Conservation (phyloP, 2,888 invertebrate genomes). For the Galerucella pusilla region DNA sequence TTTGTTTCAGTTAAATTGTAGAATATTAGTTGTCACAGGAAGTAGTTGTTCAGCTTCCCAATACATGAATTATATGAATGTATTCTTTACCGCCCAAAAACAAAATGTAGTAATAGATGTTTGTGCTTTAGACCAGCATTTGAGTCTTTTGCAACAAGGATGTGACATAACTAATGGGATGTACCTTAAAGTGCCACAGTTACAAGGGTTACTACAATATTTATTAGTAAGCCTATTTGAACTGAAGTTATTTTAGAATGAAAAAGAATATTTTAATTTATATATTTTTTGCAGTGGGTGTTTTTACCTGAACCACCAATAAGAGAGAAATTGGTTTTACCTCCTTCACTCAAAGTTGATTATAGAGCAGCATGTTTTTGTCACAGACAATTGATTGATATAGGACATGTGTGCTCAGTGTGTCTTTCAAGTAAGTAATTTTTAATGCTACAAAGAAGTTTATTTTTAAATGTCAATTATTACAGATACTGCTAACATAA, state of each 20-base stretch:
- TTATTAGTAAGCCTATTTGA: constrained; percentile 73
- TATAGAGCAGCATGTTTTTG: constrained; percentile 99
- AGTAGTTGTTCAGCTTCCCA: constrained; percentile 93
- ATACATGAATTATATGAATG: constrained; percentile 99
- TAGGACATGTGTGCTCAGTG: constrained; percentile 97
- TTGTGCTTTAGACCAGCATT: constrained; percentile 90
- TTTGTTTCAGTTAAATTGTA: constrained; percentile 71
- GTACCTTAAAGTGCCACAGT: constrained; percentile 87
- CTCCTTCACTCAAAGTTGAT: constrained; percentile 91
- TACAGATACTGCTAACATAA: too few species aligned
- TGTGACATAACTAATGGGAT: constrained; percentile 96
- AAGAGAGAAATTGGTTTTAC: constrained; percentile 84
- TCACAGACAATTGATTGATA: constrained; percentile 92
- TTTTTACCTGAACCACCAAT: constrained; percentile 88
- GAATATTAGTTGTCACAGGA: constrained; percentile 88
- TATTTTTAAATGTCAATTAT: constrained; percentile 78
- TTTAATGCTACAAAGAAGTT: constrained; percentile 39
- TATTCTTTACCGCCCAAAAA: constrained; percentile 92
- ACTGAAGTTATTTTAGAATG: neutral
- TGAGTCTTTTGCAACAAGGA: constrained; percentile 93
- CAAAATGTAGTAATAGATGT: constrained; percentile 91
- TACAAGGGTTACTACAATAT: constrained; percentile 89
- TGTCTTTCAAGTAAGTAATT: constrained; percentile 87
- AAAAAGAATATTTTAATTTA: neutral
- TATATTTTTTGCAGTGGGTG: constrained; percentile 77